Evolutionary conservation across 2,113 vertebrate species (phyloP), one percentile per base, ranked within the genome.

Genomic region (Emydura subglobosa): DNA sequence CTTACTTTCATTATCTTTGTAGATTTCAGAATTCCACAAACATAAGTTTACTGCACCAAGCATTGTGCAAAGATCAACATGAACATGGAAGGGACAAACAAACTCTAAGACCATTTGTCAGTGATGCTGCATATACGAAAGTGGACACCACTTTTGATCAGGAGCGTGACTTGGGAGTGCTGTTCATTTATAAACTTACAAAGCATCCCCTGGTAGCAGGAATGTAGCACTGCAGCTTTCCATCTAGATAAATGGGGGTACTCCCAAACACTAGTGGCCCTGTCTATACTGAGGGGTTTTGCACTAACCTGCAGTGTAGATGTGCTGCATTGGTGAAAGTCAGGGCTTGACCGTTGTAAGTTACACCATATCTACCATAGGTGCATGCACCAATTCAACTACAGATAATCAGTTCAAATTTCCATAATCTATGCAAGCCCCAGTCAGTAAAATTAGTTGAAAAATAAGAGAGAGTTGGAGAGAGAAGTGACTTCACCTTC

Each of bases 391-490:
- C 68, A 10, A 83, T 0, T 2, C 10, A 39, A 3, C 27, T 25
- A 14, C 80, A 76, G 74, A 61, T 51, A 92, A 89, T 10, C 3
- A 44, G 42, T 47, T 27, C 42, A 57, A 81, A 68, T 91, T 95
- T 78, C 74, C 87, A 79, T 86, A 91, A 21, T 0, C 86, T 2
- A 4, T 5, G 84, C 53, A 21, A 61, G 65, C 53, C 51, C 3
- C 7, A 47, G 25, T 6, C 0, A 0, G 7, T 0, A 5, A 0
- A 22, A 88, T 0, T 2, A 0, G 1, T 2, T 80, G 81, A 0
- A 74, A 50, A 65, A 93, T 78, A 82, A 74, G 87, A 83, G 65
- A 39, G 65, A 83, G 55, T 74, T 54, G 39, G 44, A 78, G 53
- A 81, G 50, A 22, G 49, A 79, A 27, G 25, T 2, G 0, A 25